Conservation (phyloP, 2,797 vertebrate genomes). For the Tiaroga cobitis region DNA sequence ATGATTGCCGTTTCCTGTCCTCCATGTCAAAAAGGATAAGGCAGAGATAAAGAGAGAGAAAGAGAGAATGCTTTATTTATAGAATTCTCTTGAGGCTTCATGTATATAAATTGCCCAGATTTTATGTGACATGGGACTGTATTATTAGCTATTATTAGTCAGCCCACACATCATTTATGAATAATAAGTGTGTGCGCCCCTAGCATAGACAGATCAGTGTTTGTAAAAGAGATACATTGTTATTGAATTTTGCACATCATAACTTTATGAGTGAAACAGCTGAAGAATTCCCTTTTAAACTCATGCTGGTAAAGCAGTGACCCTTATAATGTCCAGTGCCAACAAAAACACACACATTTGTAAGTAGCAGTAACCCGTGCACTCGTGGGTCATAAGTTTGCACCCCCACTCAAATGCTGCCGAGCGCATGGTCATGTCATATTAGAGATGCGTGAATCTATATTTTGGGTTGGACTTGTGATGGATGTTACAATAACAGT, state of each 20-base stretch:
- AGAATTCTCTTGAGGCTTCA: constrained; percentile 37
- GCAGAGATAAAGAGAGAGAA: constrained; percentile 3
- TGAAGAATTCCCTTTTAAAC: neutral
- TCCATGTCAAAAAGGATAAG: constrained; percentile 13
- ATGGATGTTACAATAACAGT: neutral
- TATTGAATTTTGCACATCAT: constrained; percentile 28
- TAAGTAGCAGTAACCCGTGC: neutral
- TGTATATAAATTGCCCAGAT: constrained; percentile 47
- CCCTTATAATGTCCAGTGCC: neutral
- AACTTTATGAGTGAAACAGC: constrained; percentile 23
- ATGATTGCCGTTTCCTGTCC: constrained; percentile 22
- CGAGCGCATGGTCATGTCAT: neutral
- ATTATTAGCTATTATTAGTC: constrained; percentile 50
- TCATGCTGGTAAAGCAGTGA: neutral
- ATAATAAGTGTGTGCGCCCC: constrained; percentile 25
- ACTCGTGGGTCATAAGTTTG: neutral
- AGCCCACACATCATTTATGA: constrained; percentile 46
- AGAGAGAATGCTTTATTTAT: constrained; percentile 41
- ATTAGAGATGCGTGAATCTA: neutral
- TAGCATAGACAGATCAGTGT: constrained; percentile 30
- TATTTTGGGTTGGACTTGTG: neutral
- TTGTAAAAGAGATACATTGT: constrained; percentile 42
- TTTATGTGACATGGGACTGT: constrained; percentile 43
- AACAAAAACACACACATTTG: constrained; percentile 2
- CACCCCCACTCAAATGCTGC: neutral